Percentiles rank a stretch among this genome's conserved stretches.
These are phyloP conservation scores for Champsocephalus gunnari DNA, from an alignment of 2,797 vertebrate species.

Conservation along the genomic window DNA sequence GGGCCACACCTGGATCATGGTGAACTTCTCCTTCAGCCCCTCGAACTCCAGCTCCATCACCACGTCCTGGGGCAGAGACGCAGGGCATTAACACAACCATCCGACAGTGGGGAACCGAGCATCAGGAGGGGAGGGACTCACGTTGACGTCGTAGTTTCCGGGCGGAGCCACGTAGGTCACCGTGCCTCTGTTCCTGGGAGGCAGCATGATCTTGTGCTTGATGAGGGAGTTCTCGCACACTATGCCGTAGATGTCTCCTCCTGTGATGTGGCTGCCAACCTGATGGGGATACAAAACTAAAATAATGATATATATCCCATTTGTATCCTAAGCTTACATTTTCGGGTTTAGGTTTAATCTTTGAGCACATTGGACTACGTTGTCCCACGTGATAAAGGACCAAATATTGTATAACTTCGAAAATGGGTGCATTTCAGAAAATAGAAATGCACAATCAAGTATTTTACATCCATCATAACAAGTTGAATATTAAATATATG, in stretches of 20 bases:
- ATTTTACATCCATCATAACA: too few relatives aligned
- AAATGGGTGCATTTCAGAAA: too few relatives aligned
- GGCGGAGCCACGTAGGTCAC: slow-evolving; percentile 95
- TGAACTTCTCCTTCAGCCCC: slow-evolving; percentile 95
- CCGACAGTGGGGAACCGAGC: too few relatives aligned
- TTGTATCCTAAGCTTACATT: too few relatives aligned
- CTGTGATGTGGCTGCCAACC: slow-evolving; percentile 95
- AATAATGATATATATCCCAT: neutral
- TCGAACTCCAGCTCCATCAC: slow-evolving; percentile 98
- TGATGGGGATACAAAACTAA: slow-evolving; percentile 38
- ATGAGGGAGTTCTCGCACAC: slow-evolving; percentile 94
- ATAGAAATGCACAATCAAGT: too few relatives aligned
- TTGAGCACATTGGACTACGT: too few relatives aligned
- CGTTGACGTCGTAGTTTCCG: slow-evolving; percentile 92
- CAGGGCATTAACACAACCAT: slow-evolving; percentile 15
- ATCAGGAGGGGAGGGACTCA: slow-evolving; percentile 79
- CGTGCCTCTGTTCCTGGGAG: slow-evolving; percentile 92
- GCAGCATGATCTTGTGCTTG: slow-evolving; percentile 97
- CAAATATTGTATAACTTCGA: too few relatives aligned
- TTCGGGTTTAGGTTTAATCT: too few relatives aligned
- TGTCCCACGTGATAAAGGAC: too few relatives aligned
- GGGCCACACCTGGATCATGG: slow-evolving; percentile 98
- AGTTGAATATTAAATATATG: too few relatives aligned
- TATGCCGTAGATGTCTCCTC: slow-evolving; percentile 89
- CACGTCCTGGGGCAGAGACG: slow-evolving; percentile 87